A percentile compares a stretch with the other conserved stretches of the same genome.
These are phyloP conservation scores for Drosophila bocki DNA, from an alignment of 1,140 invertebrate species.

Conservation along the genomic window DNA sequence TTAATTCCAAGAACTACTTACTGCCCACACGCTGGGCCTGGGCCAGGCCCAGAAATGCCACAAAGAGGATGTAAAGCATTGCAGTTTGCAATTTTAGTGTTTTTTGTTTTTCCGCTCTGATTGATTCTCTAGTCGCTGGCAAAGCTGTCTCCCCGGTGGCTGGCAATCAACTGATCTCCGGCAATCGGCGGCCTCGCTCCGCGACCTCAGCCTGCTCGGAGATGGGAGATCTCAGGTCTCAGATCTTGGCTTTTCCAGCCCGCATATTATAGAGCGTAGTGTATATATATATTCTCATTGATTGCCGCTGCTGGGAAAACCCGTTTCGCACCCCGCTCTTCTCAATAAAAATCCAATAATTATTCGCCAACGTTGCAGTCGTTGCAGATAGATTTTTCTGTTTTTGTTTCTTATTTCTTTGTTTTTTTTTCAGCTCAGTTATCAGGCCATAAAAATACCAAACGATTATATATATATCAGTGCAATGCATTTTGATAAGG, in stretches of 20 bases:
- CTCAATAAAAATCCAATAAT: conserved; percentile 25
- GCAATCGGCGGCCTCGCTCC: conserved; percentile 23
- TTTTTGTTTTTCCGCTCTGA: not conserved
- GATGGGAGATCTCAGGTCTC: conserved; percentile 13
- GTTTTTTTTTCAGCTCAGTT: conserved; percentile 6
- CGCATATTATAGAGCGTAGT: not conserved
- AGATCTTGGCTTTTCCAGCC: conserved; percentile 46
- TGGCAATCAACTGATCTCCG: conserved; percentile 55
- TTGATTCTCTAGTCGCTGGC: conserved; percentile 14
- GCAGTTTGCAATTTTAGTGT: too few species aligned
- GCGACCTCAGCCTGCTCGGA: conserved; percentile 31
- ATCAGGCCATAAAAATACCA: conserved; percentile 27
- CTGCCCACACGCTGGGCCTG: conserved; percentile 31
- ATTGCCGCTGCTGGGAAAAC: conserved; percentile 46
- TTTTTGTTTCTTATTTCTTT: conserved; percentile 2
- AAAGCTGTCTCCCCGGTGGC: conserved; percentile 46
- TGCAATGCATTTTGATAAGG: conserved; percentile 8
- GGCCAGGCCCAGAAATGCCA: not conserved
- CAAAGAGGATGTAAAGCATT: conserved; percentile 3
- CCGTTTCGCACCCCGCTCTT: conserved; percentile 28
- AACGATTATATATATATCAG: conserved; percentile 13
- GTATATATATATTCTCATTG: conserved; percentile 25
- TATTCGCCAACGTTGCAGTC: conserved; percentile 12
- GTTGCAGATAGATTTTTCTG: not conserved
- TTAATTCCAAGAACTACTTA: conserved; percentile 8